These are phyloP conservation scores for Holacanthella duospinosa DNA, from an alignment of 2,888 invertebrate genomes.

Conservation along the genomic window DNA sequence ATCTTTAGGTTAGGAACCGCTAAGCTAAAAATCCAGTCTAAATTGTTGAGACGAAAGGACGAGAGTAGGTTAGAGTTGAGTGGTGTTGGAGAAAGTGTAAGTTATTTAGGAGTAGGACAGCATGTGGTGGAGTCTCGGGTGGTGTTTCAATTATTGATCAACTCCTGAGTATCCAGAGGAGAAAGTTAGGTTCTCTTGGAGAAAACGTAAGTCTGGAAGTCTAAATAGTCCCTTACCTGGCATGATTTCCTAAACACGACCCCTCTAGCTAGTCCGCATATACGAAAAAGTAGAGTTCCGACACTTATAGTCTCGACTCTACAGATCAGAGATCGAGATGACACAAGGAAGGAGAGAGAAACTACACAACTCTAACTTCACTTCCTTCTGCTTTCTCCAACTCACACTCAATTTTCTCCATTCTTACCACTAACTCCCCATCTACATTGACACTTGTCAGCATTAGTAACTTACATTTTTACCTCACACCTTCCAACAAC, in stretches of 20 bases:
- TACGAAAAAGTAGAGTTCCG: no score
- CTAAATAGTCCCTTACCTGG: not conserved
- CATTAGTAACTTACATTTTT: no score
- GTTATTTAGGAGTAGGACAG: not conserved
- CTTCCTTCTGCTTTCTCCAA: not conserved
- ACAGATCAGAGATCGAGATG: constrained; percentile 1
- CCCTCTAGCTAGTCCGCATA: not conserved
- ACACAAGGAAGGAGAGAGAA: not conserved
- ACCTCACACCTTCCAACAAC: no score
- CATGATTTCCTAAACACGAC: not conserved
- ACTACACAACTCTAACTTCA: not conserved
- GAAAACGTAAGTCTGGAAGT: not conserved
- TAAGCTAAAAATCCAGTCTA: no score
- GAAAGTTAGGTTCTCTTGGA: not conserved
- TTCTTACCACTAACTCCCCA: not conserved
- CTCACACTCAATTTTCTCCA: not conserved
- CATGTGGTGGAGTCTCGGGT: not conserved
- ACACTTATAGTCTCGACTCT: not conserved
- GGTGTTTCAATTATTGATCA: not conserved
- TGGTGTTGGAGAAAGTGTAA: no score
- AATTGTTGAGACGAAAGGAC: no score
- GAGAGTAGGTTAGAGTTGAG: no score
- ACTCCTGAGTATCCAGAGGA: not conserved
- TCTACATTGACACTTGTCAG: no score
- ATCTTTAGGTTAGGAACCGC: no score